phyloP scores from a whole-genome alignment of 2,797 vertebrate species.

The Coendou prehensilis region DNA sequence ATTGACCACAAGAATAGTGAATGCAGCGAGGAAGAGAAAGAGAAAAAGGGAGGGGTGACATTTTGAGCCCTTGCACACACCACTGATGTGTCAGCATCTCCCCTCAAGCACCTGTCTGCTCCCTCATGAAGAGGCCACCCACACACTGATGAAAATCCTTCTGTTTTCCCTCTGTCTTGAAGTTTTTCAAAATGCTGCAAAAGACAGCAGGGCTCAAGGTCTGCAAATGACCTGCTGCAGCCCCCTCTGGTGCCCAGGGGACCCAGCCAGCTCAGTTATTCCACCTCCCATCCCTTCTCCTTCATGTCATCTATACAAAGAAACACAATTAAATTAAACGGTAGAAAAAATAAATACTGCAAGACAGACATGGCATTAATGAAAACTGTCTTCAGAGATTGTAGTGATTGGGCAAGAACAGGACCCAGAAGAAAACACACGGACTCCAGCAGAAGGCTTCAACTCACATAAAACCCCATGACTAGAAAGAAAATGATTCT shows the following conservation, averaged over 20 bases:
- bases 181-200: conserved; percentile 2
- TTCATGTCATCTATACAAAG: conserved; percentile 46
- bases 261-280: background rate
- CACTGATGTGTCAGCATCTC: background rate
- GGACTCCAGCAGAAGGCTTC: background rate
- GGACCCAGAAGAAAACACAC: background rate
- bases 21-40: background rate
- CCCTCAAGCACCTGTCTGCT: fast-evolving
- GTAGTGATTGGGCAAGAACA: background rate
- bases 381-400: background rate
- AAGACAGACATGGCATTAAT: background rate
- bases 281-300: background rate
- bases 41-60: background rate
- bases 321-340: background rate
- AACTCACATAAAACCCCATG: background rate
- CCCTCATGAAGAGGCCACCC: background rate
- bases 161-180: background rate
- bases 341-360: background rate
- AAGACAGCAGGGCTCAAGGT: background rate
- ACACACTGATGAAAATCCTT: background rate
- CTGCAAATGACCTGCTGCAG: background rate
- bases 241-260: background rate
- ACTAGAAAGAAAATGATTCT: conserved; percentile 13
- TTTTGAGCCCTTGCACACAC: background rate
- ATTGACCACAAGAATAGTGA: background rate